Percentiles rank a stretch among this genome's conserved stretches.
These are phyloP conservation scores for Macrosteles quadrilineatus DNA, from an alignment of 1,140 invertebrate species.

Conservation along the genomic window DNA sequence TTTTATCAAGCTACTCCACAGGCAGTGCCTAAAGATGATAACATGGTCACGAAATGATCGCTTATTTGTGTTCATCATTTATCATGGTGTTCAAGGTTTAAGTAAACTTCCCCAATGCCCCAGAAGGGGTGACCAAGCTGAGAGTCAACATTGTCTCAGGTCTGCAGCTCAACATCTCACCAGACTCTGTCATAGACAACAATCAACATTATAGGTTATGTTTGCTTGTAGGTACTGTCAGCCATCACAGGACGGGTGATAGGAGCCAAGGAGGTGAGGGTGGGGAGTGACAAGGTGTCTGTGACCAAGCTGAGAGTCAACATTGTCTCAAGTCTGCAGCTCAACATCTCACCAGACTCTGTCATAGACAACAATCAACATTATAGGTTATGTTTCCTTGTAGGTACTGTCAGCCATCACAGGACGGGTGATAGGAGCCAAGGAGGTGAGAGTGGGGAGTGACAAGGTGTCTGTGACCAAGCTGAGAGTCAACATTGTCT, in stretches of 20 bases:
- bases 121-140: slow-evolving; percentile 84
- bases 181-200: slow-evolving; percentile 80
- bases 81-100: too few species aligned
- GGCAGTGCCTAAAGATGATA: too few species aligned
- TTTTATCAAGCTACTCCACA: too few species aligned
- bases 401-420: slow-evolving; percentile 84
- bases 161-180: slow-evolving; percentile 83
- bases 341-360: slow-evolving; percentile 83
- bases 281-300: slow-evolving; percentile 88
- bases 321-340: slow-evolving; percentile 87
- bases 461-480: slow-evolving; percentile 85
- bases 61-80: too few species aligned
- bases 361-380: slow-evolving; percentile 82
- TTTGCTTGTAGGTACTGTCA: slow-evolving; percentile 76
- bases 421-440: slow-evolving; percentile 85
- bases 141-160: slow-evolving; percentile 89
- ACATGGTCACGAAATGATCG: too few species aligned
- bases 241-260: slow-evolving; percentile 90
- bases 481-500: slow-evolving; percentile 84
- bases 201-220: too few species aligned
- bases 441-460: slow-evolving; percentile 86
- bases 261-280: slow-evolving; percentile 86
- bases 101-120: too few species aligned
- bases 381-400: too few species aligned
- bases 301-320: slow-evolving; percentile 79